phyloP scores from a whole-genome alignment of 2,888 invertebrate species.

The Hydrotaea diabolus region DNA sequence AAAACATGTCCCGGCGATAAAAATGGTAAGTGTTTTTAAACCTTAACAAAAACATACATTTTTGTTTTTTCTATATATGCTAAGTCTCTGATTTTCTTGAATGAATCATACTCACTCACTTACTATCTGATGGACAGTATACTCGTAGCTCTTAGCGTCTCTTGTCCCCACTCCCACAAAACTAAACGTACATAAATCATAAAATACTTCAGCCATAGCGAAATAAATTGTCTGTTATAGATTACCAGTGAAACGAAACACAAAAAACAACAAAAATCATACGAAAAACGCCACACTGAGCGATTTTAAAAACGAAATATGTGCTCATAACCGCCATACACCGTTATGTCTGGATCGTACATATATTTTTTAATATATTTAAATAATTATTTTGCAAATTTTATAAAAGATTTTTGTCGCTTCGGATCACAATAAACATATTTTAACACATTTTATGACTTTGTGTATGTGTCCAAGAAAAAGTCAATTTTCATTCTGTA shows the following conservation, averaged over 20 bases:
- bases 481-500: neutral
- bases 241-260: conserved; percentile 39
- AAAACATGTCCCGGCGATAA: conserved; percentile 93
- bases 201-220: conserved; percentile 63
- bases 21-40: conserved; percentile 83
- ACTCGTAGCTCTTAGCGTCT: no score
- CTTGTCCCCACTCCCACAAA: conserved; percentile 1
- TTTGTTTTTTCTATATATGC: no score
- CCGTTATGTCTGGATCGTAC: neutral
- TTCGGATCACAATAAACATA: conserved; percentile 64
- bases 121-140: conserved; percentile 11
- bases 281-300: neutral
- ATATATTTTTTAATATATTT: conserved; percentile 53
- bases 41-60: neutral
- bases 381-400: conserved; percentile 51
- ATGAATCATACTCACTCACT: conserved; percentile 53
- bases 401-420: conserved; percentile 62
- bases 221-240: conserved; percentile 63
- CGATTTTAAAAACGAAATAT: no score
- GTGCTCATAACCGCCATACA: neutral
- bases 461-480: conserved; percentile 27
- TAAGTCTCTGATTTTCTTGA: no score
- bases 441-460: conserved; percentile 63
- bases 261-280: neutral
- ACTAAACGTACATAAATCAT: conserved; percentile 68